These are phyloP conservation scores for Ditylenchus weischeri DNA, from an alignment of 2,888 invertebrate species.

Conservation along the genomic window DNA sequence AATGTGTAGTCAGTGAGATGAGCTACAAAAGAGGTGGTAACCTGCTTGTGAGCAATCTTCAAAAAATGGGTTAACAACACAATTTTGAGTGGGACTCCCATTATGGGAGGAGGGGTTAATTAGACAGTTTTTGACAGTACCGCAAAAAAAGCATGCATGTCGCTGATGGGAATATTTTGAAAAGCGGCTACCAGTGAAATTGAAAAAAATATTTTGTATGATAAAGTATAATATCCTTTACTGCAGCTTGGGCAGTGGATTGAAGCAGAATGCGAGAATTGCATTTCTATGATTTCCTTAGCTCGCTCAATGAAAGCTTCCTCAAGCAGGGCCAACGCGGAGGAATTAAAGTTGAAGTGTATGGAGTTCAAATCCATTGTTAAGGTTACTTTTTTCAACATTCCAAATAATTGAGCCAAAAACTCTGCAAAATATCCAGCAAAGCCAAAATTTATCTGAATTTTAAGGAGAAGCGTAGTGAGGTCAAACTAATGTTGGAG, in stretches of 20 bases:
- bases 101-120: no score
- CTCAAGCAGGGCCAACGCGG: not conserved
- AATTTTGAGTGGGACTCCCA: no score
- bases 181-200: no score
- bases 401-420: not conserved
- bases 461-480: conserved; percentile 23
- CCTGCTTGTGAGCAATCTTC: no score
- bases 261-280: conserved; percentile 1
- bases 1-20: no score
- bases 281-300: not conserved
- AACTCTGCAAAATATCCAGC: no score
- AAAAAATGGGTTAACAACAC: no score
- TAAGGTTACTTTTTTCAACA: conserved; percentile 17
- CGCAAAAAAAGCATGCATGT: no score
- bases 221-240: not conserved
- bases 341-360: conserved; percentile 18
- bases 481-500: conserved; percentile 15
- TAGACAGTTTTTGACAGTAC: no score
- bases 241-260: not conserved
- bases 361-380: conserved; percentile 10
- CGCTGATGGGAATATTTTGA: no score
- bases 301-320: conserved; percentile 5
- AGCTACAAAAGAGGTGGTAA: no score
- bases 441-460: not conserved
- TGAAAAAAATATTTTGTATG: no score